These are phyloP conservation scores for Accipiter virgatus DNA, from an alignment of 2,113 vertebrate genomes.

Conservation along the genomic window DNA sequence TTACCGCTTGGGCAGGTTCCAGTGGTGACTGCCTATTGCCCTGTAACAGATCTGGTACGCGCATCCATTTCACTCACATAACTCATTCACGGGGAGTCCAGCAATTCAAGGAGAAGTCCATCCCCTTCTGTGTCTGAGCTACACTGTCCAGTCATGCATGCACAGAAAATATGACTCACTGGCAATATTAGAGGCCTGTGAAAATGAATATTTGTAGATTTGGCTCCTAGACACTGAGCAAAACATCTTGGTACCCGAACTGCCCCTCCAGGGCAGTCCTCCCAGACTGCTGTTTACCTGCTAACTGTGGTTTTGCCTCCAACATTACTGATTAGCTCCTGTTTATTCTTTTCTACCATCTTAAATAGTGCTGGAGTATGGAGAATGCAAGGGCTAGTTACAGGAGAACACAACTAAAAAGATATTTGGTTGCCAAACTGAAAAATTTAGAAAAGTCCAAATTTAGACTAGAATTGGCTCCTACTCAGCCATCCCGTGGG, in stretches of 20 bases:
- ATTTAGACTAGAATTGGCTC: background rate
- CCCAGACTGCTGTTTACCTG: background rate
- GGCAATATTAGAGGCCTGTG: background rate
- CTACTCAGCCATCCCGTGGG: background rate
- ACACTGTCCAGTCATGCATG: background rate
- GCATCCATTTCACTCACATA: background rate
- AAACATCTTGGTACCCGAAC: rapidly evolving
- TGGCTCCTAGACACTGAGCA: background rate
- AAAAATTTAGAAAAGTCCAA: background rate
- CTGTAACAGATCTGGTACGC: background rate
- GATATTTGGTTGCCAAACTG: background rate
- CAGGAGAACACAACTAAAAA: background rate
- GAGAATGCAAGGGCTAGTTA: background rate
- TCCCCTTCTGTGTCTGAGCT: background rate
- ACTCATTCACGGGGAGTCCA: background rate
- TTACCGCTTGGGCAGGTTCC: background rate
- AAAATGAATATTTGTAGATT: background rate
- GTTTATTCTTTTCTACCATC: background rate
- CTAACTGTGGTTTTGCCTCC: background rate
- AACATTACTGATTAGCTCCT: background rate
- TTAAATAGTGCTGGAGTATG: background rate
- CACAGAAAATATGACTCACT: background rate
- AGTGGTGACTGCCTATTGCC: background rate
- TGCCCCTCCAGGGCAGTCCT: background rate
- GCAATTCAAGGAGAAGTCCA: background rate